These are phyloP conservation scores for Chloroceryle aenea DNA, from an alignment of 2,113 vertebrate genomes.

Conservation along the genomic window DNA sequence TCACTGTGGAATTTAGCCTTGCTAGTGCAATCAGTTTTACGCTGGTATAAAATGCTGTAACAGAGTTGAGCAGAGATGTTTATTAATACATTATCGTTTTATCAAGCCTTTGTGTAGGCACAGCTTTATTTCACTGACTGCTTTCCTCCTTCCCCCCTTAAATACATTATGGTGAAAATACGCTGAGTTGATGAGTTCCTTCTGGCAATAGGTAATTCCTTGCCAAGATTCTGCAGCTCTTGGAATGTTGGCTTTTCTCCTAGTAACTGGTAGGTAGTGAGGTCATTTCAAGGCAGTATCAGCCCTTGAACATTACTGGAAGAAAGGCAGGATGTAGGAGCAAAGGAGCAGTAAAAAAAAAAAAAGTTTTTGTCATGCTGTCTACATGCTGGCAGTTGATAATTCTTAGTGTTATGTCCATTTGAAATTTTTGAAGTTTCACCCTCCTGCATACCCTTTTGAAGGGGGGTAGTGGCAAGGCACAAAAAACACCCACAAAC, in stretches of 20 bases:
- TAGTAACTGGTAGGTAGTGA: neutral
- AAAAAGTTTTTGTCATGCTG: neutral
- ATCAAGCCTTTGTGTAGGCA: neutral
- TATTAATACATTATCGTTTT: neutral
- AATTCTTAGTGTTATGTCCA: neutral
- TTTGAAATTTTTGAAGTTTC: neutral
- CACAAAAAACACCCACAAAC: neutral
- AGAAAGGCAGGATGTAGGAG: neutral
- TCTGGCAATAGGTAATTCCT: conserved; percentile 22
- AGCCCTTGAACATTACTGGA: neutral
- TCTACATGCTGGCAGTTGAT: neutral
- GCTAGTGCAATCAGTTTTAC: neutral
- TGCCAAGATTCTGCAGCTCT: conserved; percentile 23
- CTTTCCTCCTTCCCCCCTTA: neutral
- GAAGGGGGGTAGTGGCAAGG: neutral
- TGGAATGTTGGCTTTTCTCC: neutral
- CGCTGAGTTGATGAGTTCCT: neutral
- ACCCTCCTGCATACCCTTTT: neutral
- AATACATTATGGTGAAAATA: neutral
- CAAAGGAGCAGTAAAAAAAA: neutral
- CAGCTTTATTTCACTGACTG: neutral
- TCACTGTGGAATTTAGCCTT: neutral
- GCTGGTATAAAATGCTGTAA: neutral
- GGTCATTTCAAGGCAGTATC: neutral
- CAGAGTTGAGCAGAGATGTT: neutral